A percentile compares a stretch with the other conserved stretches of the same genome.
These are phyloP conservation scores for Chalcis sispes DNA, from an alignment of 2,888 invertebrate genomes.

Conservation along the genomic window DNA sequence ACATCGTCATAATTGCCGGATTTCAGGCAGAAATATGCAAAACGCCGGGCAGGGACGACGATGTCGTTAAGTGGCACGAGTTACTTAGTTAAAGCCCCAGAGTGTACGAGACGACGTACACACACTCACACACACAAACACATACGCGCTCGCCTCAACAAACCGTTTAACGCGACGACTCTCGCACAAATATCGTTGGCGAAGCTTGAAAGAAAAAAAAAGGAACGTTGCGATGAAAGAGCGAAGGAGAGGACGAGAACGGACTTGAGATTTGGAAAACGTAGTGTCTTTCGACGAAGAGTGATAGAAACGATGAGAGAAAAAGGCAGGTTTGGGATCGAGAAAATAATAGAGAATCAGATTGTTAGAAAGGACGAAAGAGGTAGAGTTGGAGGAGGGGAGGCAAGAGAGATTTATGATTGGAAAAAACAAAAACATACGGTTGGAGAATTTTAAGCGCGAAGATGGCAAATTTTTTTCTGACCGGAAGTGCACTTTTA, in stretches of 20 bases:
- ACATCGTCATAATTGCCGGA: slow-evolving; percentile 53
- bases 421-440: slow-evolving; percentile 20
- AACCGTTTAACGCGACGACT: background rate
- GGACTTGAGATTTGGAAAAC: too few species aligned
- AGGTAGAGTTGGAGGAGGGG: too few species aligned
- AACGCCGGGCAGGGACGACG: slow-evolving; percentile 32
- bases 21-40: slow-evolving; percentile 53
- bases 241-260: background rate
- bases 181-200: background rate
- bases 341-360: slow-evolving; percentile 27
- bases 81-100: slow-evolving; percentile 52
- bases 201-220: background rate
- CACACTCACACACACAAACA: too few species aligned
- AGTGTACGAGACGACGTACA: background rate
- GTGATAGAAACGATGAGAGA: slow-evolving; percentile 5
- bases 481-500: background rate
- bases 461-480: slow-evolving; percentile 46
- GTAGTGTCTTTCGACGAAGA: too few species aligned
- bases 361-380: background rate
- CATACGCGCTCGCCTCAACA: background rate
- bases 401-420: slow-evolving; percentile 32
- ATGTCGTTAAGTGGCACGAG: slow-evolving; percentile 53
- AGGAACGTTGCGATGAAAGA: background rate
- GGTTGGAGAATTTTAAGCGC: slow-evolving; percentile 12
- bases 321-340: too few species aligned